Evolutionary conservation across 1,140 invertebrate species (phyloP), one percentile per base, ranked within the genome.

Genomic region (Panagrolaimus sp.): DNA sequence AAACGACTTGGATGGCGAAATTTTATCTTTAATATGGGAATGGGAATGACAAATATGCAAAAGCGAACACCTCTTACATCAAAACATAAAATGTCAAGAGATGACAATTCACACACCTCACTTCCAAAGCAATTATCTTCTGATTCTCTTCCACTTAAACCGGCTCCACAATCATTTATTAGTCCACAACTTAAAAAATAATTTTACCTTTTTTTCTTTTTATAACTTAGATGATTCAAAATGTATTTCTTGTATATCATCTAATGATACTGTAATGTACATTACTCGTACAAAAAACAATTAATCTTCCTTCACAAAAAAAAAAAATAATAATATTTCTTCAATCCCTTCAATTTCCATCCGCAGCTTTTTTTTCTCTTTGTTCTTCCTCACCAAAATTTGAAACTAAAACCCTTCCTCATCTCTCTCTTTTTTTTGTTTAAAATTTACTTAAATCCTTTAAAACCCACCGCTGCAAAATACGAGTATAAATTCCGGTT

Each of bases 61-160:
- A 70, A 69, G 46, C 73, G 65, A 63, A 73, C 75, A 26, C 65
- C 74, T 43, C 17, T 68, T 7, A 76, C 68, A 17, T 64, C 71
- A 24, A 81, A 78, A 48, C 66, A 72, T 65, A 78, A 80, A 70
- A 73, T 74, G 46, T 74, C 67, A 14, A 62, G 76, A 28, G 76
- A 78, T 62, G 76, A 78, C 43, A 78, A 65, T 28, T 68, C 72
- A 15, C 72, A 73, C 32, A 74, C 68, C 48, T 70, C 71, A 14
- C 68, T 81, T 8, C 81, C 80, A 17, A 82, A 81, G 65, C 81
- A 81, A 65, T 68, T 82, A 7, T 79, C 72, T 15, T 79, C 76
- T 7, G 79, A 82, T 66, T 83, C 78, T 0, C 69, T 82, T 38
- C 81, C 79, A 12, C 66, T 83, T 4, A 70, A 73, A 74, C 26